phyloP scores from a whole-genome alignment of 2,797 vertebrate species.

The Channallabes apus region DNA sequence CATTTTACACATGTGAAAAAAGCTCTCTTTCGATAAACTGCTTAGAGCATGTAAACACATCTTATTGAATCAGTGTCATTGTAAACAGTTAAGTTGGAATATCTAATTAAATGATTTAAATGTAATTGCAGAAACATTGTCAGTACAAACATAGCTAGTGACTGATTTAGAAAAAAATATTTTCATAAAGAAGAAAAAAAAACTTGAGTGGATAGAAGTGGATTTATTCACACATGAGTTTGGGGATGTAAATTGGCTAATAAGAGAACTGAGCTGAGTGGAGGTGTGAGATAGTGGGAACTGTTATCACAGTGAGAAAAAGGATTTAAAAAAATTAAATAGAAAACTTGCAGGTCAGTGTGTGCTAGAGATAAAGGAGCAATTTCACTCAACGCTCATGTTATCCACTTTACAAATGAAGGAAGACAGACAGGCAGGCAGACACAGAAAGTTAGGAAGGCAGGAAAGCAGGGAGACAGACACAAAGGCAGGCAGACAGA shows the following conservation, averaged over 20 bases:
- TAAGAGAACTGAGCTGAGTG: conserved; percentile 19
- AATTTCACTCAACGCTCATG: not conserved
- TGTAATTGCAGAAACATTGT: too few species aligned
- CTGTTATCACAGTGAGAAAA: conserved; percentile 18
- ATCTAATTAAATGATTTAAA: too few species aligned
- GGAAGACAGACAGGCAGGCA: not conserved
- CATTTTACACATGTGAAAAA: too few species aligned
- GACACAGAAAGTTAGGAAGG: not conserved
- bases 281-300: conserved; percentile 26
- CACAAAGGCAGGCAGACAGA: not conserved
- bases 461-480: not conserved
- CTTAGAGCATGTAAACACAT: too few species aligned
- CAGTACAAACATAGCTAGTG: too few species aligned
- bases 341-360: conserved; percentile 18
- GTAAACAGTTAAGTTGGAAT: too few species aligned
- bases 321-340: conserved; percentile 27
- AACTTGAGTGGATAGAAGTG: not conserved
- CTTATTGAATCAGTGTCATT: too few species aligned
- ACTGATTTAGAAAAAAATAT: not conserved
- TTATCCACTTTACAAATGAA: conserved; percentile 15
- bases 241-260: conserved; percentile 9
- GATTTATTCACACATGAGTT: conserved; percentile 1
- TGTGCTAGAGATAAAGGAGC: conserved; percentile 19
- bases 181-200: not conserved
- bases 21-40: too few species aligned